Base-by-base conservation (phyloP, 2,113 vertebrate genomes). In the Gallinago jamesoni region DNA sequence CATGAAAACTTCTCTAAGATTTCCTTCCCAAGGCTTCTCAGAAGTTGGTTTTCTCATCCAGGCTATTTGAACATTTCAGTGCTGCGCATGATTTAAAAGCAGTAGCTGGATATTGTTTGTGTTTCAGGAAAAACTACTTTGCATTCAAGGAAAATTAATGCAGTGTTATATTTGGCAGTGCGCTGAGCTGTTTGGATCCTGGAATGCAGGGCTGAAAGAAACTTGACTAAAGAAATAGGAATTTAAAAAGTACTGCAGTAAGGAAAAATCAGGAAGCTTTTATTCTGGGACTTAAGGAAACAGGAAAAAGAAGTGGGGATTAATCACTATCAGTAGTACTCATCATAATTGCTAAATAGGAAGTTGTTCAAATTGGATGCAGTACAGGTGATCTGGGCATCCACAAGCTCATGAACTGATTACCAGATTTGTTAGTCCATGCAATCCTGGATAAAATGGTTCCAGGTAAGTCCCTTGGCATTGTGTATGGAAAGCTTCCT, bases 51-150 rank as follows among this genome's bases (percentile, higher is more conserved):
- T 87, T 53, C 53, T 84, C n/a, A 62, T 86, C 48, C 22, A 68
- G 37, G 16, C 22, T 91, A 18, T 85, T 52, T 25, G 39, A 88
- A 45, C 1, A 0, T 68, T 93, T 78, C 59, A 72, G 41, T 86
- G 43, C 15, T 43, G 16, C 50, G 50, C 31, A 6, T 53, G 69
- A 76, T 82, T 73, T 94, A 76, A 94, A 87, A 93, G 80, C 43
- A 89, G 56, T 76, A 95, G 67, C 88, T 90, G 68, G 59, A 20
- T 77, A 24, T 37, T 81, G n/a, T 90, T 95, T 73, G 37, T 48
- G 22, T 82, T 93, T 88, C 33, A 91, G 67, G 43, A 63, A 67
- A 30, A 60, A 7, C 4, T 23, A 35, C n/a, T 69, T 81, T 8
- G 5, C 77, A 23, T 87, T 76, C 50, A 91, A 66, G 57, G 28